phyloP scores from a whole-genome alignment of 2,888 invertebrate species.

The Dascillus cervinus region DNA sequence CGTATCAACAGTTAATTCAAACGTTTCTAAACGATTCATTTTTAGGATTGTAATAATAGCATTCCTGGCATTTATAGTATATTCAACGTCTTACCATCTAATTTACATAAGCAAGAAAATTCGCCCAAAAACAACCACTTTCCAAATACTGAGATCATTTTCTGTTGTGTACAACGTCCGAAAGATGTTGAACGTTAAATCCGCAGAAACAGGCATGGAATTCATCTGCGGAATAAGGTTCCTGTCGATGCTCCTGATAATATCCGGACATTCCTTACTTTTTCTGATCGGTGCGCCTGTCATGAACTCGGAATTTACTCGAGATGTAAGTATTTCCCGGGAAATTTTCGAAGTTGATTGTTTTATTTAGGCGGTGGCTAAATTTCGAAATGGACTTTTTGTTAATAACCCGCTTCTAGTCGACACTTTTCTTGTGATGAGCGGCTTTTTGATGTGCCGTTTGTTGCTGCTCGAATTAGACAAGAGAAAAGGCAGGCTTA shows the following conservation, averaged over 20 bases:
- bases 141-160: constrained; percentile 49
- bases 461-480: constrained; percentile 61
- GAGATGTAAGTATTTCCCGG: constrained; percentile 45
- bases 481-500: constrained; percentile 54
- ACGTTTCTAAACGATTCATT: too few relatives aligned
- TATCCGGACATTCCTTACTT: constrained; percentile 58
- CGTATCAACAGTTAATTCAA: too few relatives aligned
- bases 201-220: constrained; percentile 52
- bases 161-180: constrained; percentile 52
- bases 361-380: constrained; percentile 52
- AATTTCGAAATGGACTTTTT: constrained; percentile 53
- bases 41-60: constrained; percentile 25
- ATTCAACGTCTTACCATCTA: constrained; percentile 29
- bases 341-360: too few relatives aligned
- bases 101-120: too few relatives aligned
- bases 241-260: constrained; percentile 59
- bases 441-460: constrained; percentile 63
- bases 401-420: constrained; percentile 62
- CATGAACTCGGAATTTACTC: constrained; percentile 56
- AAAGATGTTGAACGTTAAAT: constrained; percentile 52
- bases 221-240: constrained; percentile 52
- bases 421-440: constrained; percentile 63
- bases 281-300: constrained; percentile 62
- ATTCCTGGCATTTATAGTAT: constrained; percentile 24
- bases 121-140: too few relatives aligned